phyloP scores from a whole-genome alignment of 2,797 vertebrate genomes.

The Scomberomorus guttatus region DNA sequence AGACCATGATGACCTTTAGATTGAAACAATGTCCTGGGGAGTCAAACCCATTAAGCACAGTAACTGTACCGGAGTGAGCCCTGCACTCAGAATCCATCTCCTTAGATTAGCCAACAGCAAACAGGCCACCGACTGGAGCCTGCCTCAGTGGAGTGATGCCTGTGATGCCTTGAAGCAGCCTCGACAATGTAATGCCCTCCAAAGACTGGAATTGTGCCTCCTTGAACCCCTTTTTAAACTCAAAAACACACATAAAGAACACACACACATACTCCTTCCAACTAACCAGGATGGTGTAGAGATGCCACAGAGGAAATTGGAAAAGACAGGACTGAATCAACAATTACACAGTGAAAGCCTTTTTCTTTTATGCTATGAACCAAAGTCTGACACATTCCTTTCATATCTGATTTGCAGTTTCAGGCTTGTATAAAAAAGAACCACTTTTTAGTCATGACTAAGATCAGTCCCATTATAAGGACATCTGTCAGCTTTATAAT shows the following conservation, averaged over 20 bases:
- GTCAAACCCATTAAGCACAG: conserved; percentile 74
- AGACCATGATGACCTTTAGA: conserved; percentile 77
- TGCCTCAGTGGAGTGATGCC: conserved; percentile 42
- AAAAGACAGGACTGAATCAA: conserved; percentile 36
- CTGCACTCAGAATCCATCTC: conserved; percentile 67
- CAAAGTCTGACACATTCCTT: conserved; percentile 31
- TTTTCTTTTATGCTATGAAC: conserved; percentile 22
- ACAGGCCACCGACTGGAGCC: conserved; percentile 47
- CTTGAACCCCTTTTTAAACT: conserved; percentile 17
- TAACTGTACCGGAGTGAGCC: conserved; percentile 50
- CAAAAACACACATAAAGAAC: conserved; percentile 8
- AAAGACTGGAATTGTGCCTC: conserved; percentile 21
- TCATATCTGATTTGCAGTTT: conserved; percentile 40
- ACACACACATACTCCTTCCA: conserved; percentile 20
- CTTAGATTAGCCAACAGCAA: conserved; percentile 69
- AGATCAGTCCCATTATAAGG: conserved; percentile 4
- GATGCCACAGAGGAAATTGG: conserved; percentile 20
- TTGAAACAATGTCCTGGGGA: conserved; percentile 77
- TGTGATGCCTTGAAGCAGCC: conserved; percentile 51
- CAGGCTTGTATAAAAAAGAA: conserved; percentile 16
- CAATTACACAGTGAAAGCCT: conserved; percentile 25
- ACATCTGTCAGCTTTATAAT: conserved; percentile 1
- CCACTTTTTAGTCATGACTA: neutral
- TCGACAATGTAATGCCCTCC: conserved; percentile 50
- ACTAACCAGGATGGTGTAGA: neutral